Evolutionary conservation across 2,113 vertebrate species (phyloP).

Genomic region (Craseonycteris thonglongyai): DNA sequence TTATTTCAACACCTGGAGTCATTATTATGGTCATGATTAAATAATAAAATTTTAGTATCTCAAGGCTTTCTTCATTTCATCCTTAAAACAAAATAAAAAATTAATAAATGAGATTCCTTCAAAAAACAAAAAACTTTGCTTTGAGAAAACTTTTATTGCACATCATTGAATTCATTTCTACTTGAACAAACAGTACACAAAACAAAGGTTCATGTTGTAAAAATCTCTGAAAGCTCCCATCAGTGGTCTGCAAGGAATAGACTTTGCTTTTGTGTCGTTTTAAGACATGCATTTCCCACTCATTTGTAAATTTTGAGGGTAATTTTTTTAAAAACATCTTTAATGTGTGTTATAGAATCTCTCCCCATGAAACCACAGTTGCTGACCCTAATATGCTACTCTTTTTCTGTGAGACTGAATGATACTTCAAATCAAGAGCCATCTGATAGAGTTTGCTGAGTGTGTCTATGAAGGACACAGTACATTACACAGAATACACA

Average conservation of each 20-base stretch:
- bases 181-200: neutral
- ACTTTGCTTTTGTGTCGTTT: neutral
- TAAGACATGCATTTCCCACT: neutral
- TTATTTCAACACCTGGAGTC: neutral
- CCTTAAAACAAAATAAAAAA: constrained; percentile 40
- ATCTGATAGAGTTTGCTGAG: too few species aligned
- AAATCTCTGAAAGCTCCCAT: neutral
- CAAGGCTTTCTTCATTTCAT: constrained; percentile 38
- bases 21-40: neutral
- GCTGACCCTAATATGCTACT: neutral
- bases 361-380: neutral
- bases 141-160: constrained; percentile 42
- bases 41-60: constrained; percentile 7
- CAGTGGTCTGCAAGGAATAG: neutral
- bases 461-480: fast-evolving
- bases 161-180: constrained; percentile 1
- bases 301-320: neutral
- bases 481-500: neutral
- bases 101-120: neutral
- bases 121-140: neutral
- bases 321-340: neutral
- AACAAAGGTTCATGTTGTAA: neutral
- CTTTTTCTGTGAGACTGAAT: neutral
- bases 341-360: neutral
- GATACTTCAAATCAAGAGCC: too few species aligned